phyloP scores from a whole-genome alignment of 2,113 vertebrate species.

The Anseranas semipalmata region DNA sequence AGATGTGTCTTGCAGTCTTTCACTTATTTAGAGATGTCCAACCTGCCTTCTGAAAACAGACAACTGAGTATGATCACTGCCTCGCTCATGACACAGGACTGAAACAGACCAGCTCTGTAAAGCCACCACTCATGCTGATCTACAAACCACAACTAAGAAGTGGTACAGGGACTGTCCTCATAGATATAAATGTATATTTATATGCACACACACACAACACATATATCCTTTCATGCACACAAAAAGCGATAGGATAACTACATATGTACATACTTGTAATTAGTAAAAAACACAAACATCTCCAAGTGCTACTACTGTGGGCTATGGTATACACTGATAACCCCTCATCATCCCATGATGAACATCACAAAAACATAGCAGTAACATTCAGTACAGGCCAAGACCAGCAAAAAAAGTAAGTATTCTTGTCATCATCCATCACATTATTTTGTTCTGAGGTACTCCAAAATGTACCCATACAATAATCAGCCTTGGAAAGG shows the following conservation, averaged over 20 bases:
- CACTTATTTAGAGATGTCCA: not conserved
- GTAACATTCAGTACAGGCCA: not conserved
- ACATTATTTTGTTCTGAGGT: not conserved
- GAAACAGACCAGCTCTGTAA: not conserved
- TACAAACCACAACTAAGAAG: not conserved
- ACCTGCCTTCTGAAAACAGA: not conserved
- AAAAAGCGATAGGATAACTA: not conserved
- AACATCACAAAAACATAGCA: not conserved
- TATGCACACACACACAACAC: not conserved
- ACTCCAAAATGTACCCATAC: not conserved
- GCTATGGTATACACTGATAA: not conserved
- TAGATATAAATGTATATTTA: accelerated
- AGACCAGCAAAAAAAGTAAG: not conserved
- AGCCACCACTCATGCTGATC: not conserved
- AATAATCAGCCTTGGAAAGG: not conserved
- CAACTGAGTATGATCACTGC: not conserved
- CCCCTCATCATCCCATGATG: not conserved
- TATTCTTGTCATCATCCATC: not conserved
- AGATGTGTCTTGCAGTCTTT: not conserved
- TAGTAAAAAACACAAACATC: not conserved
- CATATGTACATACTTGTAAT: not conserved
- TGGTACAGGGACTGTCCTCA: not conserved
- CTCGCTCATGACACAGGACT: not conserved
- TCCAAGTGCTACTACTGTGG: not conserved
- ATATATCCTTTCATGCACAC: not conserved